phyloP scores from a whole-genome alignment of 2,888 invertebrate species.

The Polydrusus pterygomalis region DNA sequence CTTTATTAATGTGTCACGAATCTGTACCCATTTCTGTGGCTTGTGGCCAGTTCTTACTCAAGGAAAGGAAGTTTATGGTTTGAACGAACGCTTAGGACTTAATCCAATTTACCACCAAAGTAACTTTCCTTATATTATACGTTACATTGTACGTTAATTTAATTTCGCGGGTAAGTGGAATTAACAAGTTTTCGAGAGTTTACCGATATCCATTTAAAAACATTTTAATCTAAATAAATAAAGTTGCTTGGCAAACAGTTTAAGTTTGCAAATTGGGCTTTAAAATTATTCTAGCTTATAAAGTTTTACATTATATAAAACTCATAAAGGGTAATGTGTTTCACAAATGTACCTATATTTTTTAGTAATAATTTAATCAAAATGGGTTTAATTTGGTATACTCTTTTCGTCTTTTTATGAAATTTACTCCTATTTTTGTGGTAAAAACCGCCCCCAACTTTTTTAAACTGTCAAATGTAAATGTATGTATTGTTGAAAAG shows the following conservation, averaged over 20 bases:
- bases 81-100: constrained; percentile 18
- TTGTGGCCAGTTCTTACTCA: not conserved
- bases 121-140: constrained; percentile 40
- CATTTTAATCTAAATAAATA: not conserved
- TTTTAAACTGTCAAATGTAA: no score
- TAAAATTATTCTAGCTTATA: no score
- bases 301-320: no score
- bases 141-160: constrained; percentile 37
- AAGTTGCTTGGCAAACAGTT: not conserved
- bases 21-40: not conserved
- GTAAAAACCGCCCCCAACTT: no score
- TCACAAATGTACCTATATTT: no score
- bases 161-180: constrained; percentile 29
- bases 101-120: constrained; percentile 28
- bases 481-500: no score
- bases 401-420: no score
- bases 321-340: no score
- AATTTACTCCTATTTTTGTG: no score
- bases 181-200: constrained; percentile 16
- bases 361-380: no score
- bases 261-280: not conserved
- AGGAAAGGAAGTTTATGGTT: constrained; percentile 7
- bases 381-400: no score
- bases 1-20: not conserved
- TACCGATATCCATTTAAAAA: constrained; percentile 10